Percentiles rank a stretch among this genome's conserved stretches.
Evolutionary conservation across 1,140 invertebrate species (phyloP).

Genomic region (Solen grandis): DNA sequence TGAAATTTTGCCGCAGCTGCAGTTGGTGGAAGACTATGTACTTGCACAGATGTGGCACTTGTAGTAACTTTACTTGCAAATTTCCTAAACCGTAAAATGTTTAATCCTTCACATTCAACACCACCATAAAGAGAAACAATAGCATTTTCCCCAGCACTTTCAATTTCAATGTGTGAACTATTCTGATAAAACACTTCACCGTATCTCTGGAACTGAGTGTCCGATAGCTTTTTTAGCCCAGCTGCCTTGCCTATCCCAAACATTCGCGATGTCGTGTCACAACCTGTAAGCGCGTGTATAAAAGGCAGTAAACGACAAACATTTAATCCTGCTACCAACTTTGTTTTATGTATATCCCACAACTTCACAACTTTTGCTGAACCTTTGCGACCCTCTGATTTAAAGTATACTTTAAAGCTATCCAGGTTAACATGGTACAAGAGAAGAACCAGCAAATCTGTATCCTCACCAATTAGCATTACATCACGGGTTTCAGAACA

Average conservation of each 20-base stretch:
- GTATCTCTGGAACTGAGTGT: too few relatives aligned
- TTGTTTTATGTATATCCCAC: conserved; percentile 35
- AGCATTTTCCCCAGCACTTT: too few relatives aligned
- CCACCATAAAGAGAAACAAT: conserved; percentile 25
- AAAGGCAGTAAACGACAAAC: conserved; percentile 6
- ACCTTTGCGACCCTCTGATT: background rate
- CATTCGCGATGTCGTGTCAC: conserved; percentile 27
- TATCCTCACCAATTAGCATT: conserved; percentile 49
- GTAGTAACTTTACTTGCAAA: background rate
- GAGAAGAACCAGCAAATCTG: conserved; percentile 44
- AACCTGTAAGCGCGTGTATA: conserved; percentile 33
- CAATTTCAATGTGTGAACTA: too few relatives aligned
- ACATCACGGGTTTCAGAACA: background rate
- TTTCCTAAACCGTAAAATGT: background rate
- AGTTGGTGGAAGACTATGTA: conserved; percentile 30
- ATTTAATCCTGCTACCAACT: background rate
- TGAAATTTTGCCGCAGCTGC: conserved; percentile 12
- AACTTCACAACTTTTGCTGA: conserved; percentile 8
- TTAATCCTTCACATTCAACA: background rate
- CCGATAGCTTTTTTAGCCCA: background rate
- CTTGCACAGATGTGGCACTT: background rate
- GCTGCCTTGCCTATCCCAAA: conserved; percentile 23
- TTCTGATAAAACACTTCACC: too few relatives aligned
- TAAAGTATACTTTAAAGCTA: background rate
- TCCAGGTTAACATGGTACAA: background rate